Base-by-base conservation (phyloP, 2,113 vertebrate genomes). In the Orientallactaga bullata region DNA sequence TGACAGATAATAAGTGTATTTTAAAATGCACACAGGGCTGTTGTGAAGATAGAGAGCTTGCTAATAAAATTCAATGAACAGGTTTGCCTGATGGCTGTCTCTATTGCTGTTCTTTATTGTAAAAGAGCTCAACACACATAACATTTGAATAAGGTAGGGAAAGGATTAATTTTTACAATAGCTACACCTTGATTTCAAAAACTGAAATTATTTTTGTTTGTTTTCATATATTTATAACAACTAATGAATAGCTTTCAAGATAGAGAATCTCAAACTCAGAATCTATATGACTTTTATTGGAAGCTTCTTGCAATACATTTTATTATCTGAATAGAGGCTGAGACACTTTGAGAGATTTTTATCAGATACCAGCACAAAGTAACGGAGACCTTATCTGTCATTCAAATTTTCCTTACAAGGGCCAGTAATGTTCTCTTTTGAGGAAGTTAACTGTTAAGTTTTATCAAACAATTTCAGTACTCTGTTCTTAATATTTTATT, bases 391-490 rank as follows among this genome's bases (percentile, higher is more conserved):
- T 79, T 85, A 65, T 8, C 5, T 72, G 78, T 85, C 20, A 85
- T 72, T 8, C 79, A 42, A 77, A 26, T 88, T 3, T 24, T 93
- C 72, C 30, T 90, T 85, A 37, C 1, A n/a, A 18, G 4, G 2
- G 1, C 39, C 91, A 5, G 18, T 89, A 55, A 63, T 5, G 71
- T 86, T 37, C 61, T 73, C 66, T 77, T 88, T 91, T 94, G 66
- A 86, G 63, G 23, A 60, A 86, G 88, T n/a, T 90, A 20, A 80
- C 23, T 95, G n/a, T 66, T 81, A 77, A 74, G 23, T 42, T 30
- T 77, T 13, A 82, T 47, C 71, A 35, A 82, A 84, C 28, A 91
- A 42, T 83, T 90, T 93, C 23, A 72, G 28, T 55, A n/a, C 39
- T 21, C 24, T 88, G 18, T n/a, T n/a, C n/a, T n/a, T n/a, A n/a